Evolutionary conservation across 1,140 invertebrate genomes (phyloP).

Genomic region (Aphaenogaster ashmeadi): DNA sequence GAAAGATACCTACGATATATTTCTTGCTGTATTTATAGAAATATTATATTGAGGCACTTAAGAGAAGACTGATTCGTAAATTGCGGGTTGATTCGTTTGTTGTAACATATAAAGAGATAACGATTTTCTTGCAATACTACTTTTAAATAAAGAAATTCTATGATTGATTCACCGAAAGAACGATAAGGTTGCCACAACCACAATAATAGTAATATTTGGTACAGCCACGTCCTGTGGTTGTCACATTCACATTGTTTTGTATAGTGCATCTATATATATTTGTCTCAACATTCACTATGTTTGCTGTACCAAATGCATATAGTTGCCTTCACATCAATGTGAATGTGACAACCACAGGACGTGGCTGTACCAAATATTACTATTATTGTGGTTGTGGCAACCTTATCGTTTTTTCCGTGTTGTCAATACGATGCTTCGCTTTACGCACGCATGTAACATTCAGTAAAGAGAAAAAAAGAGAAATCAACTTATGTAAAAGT

Average conservation of each 20-base stretch:
- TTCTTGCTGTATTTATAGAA: conserved; percentile 23
- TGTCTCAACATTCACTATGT: no score
- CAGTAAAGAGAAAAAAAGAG: background rate
- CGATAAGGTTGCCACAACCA: no score
- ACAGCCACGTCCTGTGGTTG: no score
- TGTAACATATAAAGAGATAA: background rate
- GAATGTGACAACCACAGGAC: no score
- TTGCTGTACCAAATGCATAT: no score
- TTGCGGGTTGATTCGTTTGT: background rate
- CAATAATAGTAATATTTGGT: no score
- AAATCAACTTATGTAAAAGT: background rate
- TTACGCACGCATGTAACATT: background rate
- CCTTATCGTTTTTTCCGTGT: no score
- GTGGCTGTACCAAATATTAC: no score
- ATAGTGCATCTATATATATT: no score
- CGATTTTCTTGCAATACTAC: background rate
- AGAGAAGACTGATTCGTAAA: background rate
- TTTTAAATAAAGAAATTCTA: background rate
- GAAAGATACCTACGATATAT: conserved; percentile 7
- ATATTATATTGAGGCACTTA: background rate
- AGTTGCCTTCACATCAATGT: no score
- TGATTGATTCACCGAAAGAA: background rate
- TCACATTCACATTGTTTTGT: no score
- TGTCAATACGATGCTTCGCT: background rate
- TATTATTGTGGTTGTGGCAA: no score